These are phyloP conservation scores for Drosophila mimetica DNA, from an alignment of 2,888 invertebrate genomes.

Conservation along the genomic window DNA sequence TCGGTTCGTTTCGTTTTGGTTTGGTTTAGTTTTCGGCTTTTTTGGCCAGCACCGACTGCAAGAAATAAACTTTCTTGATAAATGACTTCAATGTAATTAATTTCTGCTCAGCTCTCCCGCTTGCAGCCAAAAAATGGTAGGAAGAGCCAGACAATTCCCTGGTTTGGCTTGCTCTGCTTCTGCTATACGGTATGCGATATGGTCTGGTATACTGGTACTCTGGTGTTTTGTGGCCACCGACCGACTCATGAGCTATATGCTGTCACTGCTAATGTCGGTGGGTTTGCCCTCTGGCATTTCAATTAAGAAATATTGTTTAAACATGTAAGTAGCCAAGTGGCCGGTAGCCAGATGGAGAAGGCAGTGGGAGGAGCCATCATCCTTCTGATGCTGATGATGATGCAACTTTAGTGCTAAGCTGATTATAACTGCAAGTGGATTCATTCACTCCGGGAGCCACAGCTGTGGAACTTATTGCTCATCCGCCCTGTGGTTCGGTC, in stretches of 20 bases:
- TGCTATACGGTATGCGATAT: neutral
- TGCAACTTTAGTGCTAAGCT: constrained; percentile 33
- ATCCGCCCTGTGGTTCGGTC: constrained; percentile 27
- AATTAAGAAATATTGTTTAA: constrained; percentile 76
- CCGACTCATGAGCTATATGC: constrained; percentile 69
- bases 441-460: constrained; percentile 6
- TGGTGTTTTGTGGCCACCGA: constrained; percentile 38
- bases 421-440: constrained; percentile 41
- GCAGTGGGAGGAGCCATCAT: neutral
- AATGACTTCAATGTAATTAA: constrained; percentile 81
- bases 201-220: neutral
- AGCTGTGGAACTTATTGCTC: constrained; percentile 9
- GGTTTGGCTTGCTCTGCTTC: too few relatives aligned
- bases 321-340: constrained; percentile 46
- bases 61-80: constrained; percentile 80
- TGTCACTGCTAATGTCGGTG: constrained; percentile 75
- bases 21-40: constrained; percentile 30
- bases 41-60: constrained; percentile 53
- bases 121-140: constrained; percentile 52
- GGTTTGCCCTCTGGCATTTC: constrained; percentile 68
- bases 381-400: constrained; percentile 9
- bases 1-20: constrained; percentile 17
- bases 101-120: constrained; percentile 71
- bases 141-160: constrained; percentile 33
- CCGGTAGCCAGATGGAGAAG: too few relatives aligned